Conservation (phyloP, 2,888 invertebrate species). For the Leptura quadrifasciata region DNA sequence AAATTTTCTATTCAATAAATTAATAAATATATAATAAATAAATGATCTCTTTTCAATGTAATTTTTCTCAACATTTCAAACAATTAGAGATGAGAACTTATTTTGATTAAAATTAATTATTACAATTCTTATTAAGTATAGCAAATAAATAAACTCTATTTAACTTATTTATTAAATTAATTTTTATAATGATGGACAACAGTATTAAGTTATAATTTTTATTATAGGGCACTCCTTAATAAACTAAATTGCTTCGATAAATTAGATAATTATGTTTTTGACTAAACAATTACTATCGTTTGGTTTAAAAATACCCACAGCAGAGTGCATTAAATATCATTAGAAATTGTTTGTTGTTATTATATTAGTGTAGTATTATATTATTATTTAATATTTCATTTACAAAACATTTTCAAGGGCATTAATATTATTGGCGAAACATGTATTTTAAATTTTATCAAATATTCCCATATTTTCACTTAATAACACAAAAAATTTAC, state of each 20-base stretch:
- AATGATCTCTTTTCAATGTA: no score
- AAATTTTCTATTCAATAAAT: no score
- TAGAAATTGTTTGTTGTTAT: background rate
- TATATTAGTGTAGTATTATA: background rate
- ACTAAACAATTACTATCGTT: background rate
- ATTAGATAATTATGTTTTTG: conserved; percentile 32
- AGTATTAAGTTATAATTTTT: conserved; percentile 17
- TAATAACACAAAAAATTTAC: no score
- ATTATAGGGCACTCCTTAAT: conserved; percentile 13
- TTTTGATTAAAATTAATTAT: background rate
- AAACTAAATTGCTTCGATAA: conserved; percentile 24
- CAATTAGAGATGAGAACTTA: background rate
- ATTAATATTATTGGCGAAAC: no score
- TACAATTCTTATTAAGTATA: background rate
- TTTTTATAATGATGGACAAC: conserved; percentile 5
- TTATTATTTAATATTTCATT: no score
- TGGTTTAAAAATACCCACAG: background rate
- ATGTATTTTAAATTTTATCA: no score
- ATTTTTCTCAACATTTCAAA: no score
- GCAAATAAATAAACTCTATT: background rate
- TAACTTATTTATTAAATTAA: background rate
- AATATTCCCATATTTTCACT: no score
- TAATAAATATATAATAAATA: no score
- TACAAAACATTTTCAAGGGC: no score
- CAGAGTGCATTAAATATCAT: background rate